These are phyloP conservation scores for Rattus rattus DNA, from an alignment of 2,113 vertebrate genomes.

Conservation along the genomic window DNA sequence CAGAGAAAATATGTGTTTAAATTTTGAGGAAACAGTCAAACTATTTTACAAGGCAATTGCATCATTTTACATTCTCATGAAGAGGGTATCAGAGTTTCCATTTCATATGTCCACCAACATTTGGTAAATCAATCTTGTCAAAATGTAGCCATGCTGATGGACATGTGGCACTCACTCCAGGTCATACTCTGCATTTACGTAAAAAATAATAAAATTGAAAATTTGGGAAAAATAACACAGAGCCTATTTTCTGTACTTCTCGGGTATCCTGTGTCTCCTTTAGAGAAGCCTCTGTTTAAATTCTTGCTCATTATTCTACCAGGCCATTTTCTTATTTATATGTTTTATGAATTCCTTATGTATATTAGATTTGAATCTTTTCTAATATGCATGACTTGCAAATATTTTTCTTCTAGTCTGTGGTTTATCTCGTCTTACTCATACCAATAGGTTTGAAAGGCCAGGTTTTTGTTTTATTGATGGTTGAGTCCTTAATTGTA, in stretches of 20 bases:
- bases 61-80: neutral
- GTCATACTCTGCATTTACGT: neutral
- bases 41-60: neutral
- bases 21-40: neutral
- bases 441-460: neutral
- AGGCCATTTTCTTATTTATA: neutral
- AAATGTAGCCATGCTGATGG: neutral
- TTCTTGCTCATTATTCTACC: slow-evolving; percentile 21
- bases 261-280: neutral
- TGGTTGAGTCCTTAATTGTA: neutral
- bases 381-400: slow-evolving; percentile 12
- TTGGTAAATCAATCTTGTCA: neutral
- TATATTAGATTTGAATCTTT: neutral
- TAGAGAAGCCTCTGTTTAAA: neutral
- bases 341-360: slow-evolving; percentile 6
- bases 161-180: neutral
- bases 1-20: neutral
- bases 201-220: neutral
- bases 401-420: neutral
- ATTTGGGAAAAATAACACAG: neutral
- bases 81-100: neutral
- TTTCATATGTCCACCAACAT: neutral
- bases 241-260: neutral
- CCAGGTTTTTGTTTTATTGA: slow-evolving; percentile 24
- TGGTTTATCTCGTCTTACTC: neutral